Evolutionary conservation across 2,113 vertebrate species (phyloP).

Genomic region (Oreochromis spilurus): DNA sequence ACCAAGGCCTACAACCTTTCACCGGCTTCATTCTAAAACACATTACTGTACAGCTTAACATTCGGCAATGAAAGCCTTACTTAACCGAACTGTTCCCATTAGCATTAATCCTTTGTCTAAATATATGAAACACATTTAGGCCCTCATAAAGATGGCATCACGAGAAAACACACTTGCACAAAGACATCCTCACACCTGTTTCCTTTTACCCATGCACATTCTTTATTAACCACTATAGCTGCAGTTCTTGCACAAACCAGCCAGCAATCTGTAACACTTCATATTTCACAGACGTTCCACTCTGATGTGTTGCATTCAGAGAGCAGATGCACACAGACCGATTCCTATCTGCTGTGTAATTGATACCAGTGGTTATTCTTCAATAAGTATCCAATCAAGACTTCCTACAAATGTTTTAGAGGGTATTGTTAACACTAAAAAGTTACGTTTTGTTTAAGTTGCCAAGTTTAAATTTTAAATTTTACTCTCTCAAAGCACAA

Average conservation of each 20-base stretch:
- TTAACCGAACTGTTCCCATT: background rate
- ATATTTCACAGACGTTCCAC: conserved; percentile 32
- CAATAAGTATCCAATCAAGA: background rate
- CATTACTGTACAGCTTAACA: background rate
- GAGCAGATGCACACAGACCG: background rate
- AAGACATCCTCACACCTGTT: conserved; percentile 34
- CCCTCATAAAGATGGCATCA: background rate
- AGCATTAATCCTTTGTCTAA: background rate
- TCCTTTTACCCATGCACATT: conserved; percentile 57
- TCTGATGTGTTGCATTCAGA: conserved; percentile 3
- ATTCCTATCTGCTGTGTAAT: background rate
- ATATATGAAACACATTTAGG: background rate
- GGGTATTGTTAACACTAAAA: background rate
- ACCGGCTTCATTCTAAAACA: background rate
- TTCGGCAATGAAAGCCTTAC: background rate
- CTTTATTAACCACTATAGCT: conserved; percentile 28
- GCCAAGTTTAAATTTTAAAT: background rate
- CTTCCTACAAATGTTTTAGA: background rate
- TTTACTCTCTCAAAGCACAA: background rate
- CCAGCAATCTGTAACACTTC: conserved; percentile 25
- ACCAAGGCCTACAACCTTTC: background rate
- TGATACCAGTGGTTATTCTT: background rate
- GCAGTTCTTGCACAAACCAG: conserved; percentile 5
- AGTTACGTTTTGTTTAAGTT: background rate
- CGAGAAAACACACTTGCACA: background rate